Evolutionary conservation across 1,140 invertebrate species (phyloP).

Genomic region (Drosophila nebulosa): DNA sequence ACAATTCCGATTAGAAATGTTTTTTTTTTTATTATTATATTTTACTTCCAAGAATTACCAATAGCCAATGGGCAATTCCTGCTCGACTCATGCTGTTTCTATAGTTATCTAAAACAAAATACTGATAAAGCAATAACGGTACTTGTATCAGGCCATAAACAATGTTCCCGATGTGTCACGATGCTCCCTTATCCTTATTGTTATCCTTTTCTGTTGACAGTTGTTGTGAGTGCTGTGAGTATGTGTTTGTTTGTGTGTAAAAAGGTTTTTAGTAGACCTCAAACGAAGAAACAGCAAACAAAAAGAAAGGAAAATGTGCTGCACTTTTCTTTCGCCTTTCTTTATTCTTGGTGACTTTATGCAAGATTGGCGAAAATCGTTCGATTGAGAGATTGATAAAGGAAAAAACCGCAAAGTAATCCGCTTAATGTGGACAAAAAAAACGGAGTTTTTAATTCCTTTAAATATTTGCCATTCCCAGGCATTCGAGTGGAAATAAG

Average conservation of each 20-base stretch:
- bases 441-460: background rate
- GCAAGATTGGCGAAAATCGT: slow-evolving; percentile 36
- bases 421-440: background rate
- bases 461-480: slow-evolving; percentile 1
- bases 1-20: background rate
- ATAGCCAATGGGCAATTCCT: background rate
- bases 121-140: slow-evolving; percentile 52
- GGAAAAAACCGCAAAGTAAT: slow-evolving; percentile 5
- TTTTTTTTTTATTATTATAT: background rate
- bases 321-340: slow-evolving; percentile 2
- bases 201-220: slow-evolving; percentile 38
- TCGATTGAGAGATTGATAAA: background rate
- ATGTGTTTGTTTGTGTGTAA: slow-evolving; percentile 8
- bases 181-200: slow-evolving; percentile 4
- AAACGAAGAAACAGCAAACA: background rate
- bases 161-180: slow-evolving; percentile 18
- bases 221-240: slow-evolving; percentile 7
- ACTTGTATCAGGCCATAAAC: slow-evolving; percentile 43
- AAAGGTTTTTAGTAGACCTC: background rate
- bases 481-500: slow-evolving; percentile 27
- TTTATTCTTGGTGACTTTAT: slow-evolving; percentile 16
- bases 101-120: slow-evolving; percentile 8
- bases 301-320: slow-evolving; percentile 22
- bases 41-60: background rate
- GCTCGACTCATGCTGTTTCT: background rate